phyloP scores from a whole-genome alignment of 2,888 invertebrate genomes.

The Apantesis nais region DNA sequence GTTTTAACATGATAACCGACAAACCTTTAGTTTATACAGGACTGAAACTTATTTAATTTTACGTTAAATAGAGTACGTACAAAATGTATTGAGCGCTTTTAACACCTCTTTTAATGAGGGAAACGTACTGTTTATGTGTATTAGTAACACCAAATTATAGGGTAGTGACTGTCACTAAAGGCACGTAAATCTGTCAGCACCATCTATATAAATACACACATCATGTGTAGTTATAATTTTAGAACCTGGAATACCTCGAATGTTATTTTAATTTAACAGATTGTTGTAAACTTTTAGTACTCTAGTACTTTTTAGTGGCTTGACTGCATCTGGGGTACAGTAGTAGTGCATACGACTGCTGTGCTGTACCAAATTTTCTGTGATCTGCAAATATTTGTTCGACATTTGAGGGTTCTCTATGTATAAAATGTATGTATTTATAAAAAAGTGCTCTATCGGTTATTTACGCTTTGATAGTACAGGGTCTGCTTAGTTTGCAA shows the following conservation, averaged over 20 bases:
- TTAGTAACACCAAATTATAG: background rate
- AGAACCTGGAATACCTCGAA: background rate
- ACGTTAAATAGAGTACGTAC: background rate
- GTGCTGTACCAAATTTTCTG: too few species aligned
- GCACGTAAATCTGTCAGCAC: constrained; percentile 2
- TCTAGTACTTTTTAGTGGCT: too few species aligned
- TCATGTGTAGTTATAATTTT: background rate
- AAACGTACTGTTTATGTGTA: background rate
- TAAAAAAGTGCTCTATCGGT: too few species aligned
- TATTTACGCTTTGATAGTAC: too few species aligned
- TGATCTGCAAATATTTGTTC: too few species aligned
- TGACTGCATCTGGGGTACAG: too few species aligned
- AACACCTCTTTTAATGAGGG: background rate
- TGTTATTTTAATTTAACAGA: background rate
- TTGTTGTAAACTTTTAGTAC: background rate
- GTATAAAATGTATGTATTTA: too few species aligned
- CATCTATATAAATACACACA: background rate
- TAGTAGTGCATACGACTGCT: too few species aligned
- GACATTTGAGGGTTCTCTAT: too few species aligned
- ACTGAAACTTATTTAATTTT: background rate
- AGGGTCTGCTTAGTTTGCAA: too few species aligned
- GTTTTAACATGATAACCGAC: background rate
- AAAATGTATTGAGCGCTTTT: background rate
- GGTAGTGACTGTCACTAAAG: background rate
- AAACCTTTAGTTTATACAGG: background rate